Percentiles rank a stretch among this genome's conserved stretches.
Conservation (phyloP, 2,113 vertebrate genomes). For the Arizona elegans region DNA sequence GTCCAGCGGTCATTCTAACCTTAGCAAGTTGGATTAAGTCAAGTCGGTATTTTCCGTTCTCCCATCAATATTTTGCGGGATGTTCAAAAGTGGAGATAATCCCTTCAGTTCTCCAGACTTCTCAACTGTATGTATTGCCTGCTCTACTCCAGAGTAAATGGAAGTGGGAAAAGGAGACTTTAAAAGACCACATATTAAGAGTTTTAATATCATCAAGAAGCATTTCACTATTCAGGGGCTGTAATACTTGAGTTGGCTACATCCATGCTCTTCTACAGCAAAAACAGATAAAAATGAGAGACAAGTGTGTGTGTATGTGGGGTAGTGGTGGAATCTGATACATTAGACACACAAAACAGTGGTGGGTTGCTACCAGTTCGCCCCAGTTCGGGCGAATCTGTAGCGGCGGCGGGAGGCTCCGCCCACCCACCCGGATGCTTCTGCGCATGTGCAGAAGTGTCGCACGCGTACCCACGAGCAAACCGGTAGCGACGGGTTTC, state of each 20-base stretch:
- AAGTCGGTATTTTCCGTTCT: background rate
- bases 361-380: too few relatives aligned
- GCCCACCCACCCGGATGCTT: too few relatives aligned
- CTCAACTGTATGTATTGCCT: background rate
- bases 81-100: background rate
- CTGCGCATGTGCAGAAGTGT: too few relatives aligned
- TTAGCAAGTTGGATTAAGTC: background rate
- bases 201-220: background rate
- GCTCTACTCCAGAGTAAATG: background rate
- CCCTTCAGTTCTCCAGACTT: too few relatives aligned
- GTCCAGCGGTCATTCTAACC: background rate
- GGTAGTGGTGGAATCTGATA: too few relatives aligned
- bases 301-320: background rate
- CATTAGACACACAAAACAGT: too few relatives aligned
- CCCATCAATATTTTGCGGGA: background rate
- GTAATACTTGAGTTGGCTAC: too few relatives aligned
- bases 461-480: fast-evolving
- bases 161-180: background rate
- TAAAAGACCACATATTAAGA: too few relatives aligned
- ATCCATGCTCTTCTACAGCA: background rate
- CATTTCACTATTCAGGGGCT: too few relatives aligned
- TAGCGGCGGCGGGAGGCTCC: too few relatives aligned
- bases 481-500: too few relatives aligned
- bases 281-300: background rate
- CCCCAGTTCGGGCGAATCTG: too few relatives aligned